These are phyloP conservation scores for Mycteria americana DNA, from an alignment of 2,797 vertebrate species.

Conservation along the genomic window DNA sequence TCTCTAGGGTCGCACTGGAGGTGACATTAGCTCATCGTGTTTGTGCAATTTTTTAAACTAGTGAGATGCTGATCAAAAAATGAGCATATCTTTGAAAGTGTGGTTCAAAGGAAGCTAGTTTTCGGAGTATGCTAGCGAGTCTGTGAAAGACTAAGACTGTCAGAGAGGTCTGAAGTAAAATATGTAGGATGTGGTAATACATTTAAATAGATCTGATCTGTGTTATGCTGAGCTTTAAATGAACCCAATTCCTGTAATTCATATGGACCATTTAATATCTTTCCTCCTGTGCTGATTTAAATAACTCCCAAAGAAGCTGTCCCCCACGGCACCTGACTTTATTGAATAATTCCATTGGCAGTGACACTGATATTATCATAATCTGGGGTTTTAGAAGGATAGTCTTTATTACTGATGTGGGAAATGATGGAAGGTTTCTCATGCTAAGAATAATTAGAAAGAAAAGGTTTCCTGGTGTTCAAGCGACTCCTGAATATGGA, in stretches of 20 bases:
- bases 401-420: neutral
- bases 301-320: neutral
- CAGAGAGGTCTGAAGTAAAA: neutral
- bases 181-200: neutral
- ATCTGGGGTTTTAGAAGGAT: neutral
- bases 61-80: neutral
- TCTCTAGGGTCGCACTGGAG: neutral
- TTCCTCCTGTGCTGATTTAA: slow-evolving; percentile 17
- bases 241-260: neutral
- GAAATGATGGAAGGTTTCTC: neutral
- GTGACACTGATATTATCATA: neutral
- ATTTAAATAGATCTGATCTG: neutral
- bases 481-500: neutral
- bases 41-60: neutral
- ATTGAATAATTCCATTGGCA: slow-evolving; percentile 15
- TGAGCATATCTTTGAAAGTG: neutral
- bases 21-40: neutral
- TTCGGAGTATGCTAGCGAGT: neutral
- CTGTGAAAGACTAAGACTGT: neutral
- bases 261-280: neutral
- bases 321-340: neutral
- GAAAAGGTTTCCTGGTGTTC: slow-evolving; percentile 21
- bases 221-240: neutral
- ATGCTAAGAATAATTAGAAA: slow-evolving; percentile 16
- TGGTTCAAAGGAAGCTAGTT: neutral